Base-by-base conservation (phyloP, 2,113 vertebrate genomes). In the Gopherus evgoodei region DNA sequence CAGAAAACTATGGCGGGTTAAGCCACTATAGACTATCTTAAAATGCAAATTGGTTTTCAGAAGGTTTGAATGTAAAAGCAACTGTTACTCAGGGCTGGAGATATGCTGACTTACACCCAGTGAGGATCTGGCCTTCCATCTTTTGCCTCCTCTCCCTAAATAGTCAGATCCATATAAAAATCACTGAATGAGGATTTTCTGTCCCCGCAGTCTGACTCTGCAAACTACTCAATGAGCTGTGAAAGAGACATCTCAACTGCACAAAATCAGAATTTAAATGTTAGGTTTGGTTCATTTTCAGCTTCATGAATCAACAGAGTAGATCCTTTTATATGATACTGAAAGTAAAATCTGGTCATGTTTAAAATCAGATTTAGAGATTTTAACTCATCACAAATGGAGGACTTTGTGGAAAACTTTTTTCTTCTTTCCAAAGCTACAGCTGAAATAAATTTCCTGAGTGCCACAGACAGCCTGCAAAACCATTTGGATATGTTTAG, bases 201-300 rank as follows among this genome's bases (percentile, higher is more conserved):
- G 31, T 93, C 95, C 91, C 89, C 95, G 90, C 91, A 95, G 92
- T 97, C 97, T 96, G 97, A 97, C 95, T 94, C 96, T 97, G 95
- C 97, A 97, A 97, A 98, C 97, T 90, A 97, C 94, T 97, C 96
- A 97, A 97, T 98, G 98, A 98, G 96, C 93, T 98, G 98, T 97
- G 96, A 97, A 98, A 98, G 95, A 97, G 96, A 97, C 84, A 96
- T 94, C 93, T 98, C 96, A 89, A 91, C 97, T 97, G 96, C 12
- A 2, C 87, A 97, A 98, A 98, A 98, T 94, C 93, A 94, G 97
- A 97, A 98, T 98, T 98, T 98, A 95, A 97, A 97, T 96, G 94
- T 98, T 98, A 91, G 94, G 80, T 97, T 98, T 98, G 94, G 83
- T 97, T 98, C 98, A 98, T 98, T 98, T 98, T 98, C 97, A 95